Evolutionary conservation across 2,797 vertebrate species (phyloP).

Genomic region (Caiman crocodilus): DNA sequence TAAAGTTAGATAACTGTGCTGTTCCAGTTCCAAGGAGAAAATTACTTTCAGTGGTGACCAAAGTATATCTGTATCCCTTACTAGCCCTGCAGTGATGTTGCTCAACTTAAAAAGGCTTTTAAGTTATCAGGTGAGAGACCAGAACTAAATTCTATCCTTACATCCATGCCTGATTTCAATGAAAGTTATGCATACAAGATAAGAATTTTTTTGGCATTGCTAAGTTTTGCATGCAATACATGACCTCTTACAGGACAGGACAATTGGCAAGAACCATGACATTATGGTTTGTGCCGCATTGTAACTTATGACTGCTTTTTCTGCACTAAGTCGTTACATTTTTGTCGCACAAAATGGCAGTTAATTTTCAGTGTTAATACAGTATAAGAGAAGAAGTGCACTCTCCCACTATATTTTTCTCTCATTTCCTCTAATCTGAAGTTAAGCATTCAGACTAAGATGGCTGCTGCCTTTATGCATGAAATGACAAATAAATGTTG

Average conservation of each 20-base stretch:
- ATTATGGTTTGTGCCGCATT: rapidly evolving
- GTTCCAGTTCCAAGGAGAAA: background rate
- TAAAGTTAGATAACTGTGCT: background rate
- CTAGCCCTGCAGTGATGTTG: background rate
- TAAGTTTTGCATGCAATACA: background rate
- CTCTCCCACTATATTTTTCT: background rate
- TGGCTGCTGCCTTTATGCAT: background rate
- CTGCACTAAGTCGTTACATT: background rate
- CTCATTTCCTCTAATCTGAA: background rate
- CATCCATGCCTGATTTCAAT: background rate
- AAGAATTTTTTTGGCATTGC: background rate
- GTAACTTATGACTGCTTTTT: background rate
- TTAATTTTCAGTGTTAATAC: background rate
- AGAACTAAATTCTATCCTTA: background rate
- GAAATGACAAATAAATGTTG: background rate
- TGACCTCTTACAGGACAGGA: background rate
- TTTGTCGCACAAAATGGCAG: too few species aligned
- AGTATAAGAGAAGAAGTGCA: background rate
- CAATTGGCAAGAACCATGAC: background rate
- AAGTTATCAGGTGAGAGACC: background rate
- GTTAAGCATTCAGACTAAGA: background rate
- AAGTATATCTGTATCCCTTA: background rate
- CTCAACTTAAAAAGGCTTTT: background rate
- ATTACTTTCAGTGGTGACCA: background rate
- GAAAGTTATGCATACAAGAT: background rate